These are phyloP conservation scores for Cryptotis parvus DNA, from an alignment of 2,113 vertebrate species.

Conservation along the genomic window DNA sequence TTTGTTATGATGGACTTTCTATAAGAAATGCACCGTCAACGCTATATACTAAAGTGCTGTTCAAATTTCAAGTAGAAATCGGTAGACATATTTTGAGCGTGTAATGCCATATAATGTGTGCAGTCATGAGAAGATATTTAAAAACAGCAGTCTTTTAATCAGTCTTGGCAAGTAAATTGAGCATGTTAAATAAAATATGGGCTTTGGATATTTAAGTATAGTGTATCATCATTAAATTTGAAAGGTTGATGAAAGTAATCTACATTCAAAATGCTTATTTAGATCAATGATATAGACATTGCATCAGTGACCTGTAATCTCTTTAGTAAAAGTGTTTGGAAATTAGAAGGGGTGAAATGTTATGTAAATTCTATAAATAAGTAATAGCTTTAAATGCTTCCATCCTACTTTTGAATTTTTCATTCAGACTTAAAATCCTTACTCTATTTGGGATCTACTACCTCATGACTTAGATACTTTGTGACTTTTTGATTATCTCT, in stretches of 20 bases:
- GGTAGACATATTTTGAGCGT: not conserved
- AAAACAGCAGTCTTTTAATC: constrained; percentile 6
- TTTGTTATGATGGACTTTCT: not conserved
- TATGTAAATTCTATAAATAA: constrained; percentile 43
- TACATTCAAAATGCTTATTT: not conserved
- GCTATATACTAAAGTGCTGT: not conserved
- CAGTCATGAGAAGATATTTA: constrained; percentile 14
- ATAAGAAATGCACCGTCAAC: not conserved
- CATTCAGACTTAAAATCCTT: not conserved
- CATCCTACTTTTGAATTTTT: constrained; percentile 45
- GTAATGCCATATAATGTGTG: not conserved
- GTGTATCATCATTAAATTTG: not conserved
- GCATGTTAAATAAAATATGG: constrained; percentile 10
- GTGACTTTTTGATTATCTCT: not conserved
- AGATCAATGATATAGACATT: constrained; percentile 4
- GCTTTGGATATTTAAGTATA: not conserved
- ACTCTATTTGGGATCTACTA: not conserved
- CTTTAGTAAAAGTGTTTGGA: constrained; percentile 1
- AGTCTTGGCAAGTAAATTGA: constrained; percentile 41
- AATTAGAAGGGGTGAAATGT: not conserved
- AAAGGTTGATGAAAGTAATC: not conserved
- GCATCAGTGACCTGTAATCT: not conserved
- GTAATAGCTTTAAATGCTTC: not conserved
- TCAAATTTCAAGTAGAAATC: constrained; percentile 9
- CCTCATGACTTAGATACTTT: constrained; percentile 1